A percentile compares a stretch with the other conserved stretches of the same genome.
Evolutionary conservation across 2,113 vertebrate genomes (phyloP).

Genomic region (Xenotilapia caudafasciata): DNA sequence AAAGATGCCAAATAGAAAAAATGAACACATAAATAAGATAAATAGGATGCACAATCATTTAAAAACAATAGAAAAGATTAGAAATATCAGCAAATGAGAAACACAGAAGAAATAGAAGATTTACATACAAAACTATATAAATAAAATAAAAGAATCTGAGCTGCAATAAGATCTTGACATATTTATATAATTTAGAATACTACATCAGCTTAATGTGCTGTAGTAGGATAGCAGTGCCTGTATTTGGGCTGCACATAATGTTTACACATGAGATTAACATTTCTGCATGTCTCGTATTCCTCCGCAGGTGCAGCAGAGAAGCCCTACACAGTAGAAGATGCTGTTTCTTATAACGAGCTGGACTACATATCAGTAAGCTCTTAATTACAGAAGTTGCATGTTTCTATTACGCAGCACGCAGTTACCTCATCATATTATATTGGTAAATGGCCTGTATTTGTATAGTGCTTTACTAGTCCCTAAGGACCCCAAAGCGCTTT

Average conservation of each 20-base stretch:
- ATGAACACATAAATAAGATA: not conserved
- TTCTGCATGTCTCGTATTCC: not conserved
- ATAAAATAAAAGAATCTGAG: not conserved
- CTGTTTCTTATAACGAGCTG: slow-evolving; percentile 90
- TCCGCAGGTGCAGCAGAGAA: slow-evolving; percentile 90
- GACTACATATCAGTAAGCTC: slow-evolving; percentile 92
- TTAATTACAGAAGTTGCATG: not conserved
- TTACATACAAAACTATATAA: not conserved
- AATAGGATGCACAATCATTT: not conserved
- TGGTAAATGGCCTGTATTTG: not conserved
- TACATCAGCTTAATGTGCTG: not conserved
- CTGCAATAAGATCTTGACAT: not conserved
- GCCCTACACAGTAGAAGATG: slow-evolving; percentile 93
- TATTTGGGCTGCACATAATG: not conserved
- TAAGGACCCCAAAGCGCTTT: not conserved
- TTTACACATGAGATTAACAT: not conserved
- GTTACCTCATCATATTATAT: not conserved
- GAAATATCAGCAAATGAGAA: not conserved
- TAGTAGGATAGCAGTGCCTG: not conserved
- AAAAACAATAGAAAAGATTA: not conserved
- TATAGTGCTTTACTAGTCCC: not conserved
- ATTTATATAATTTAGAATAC: not conserved
- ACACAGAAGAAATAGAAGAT: not conserved
- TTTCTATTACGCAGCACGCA: not conserved
- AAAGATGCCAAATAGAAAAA: not conserved